Evolutionary conservation across 1,140 invertebrate genomes (phyloP), one percentile per base, ranked within the genome.

Genomic region (Microplitis mediator): DNA sequence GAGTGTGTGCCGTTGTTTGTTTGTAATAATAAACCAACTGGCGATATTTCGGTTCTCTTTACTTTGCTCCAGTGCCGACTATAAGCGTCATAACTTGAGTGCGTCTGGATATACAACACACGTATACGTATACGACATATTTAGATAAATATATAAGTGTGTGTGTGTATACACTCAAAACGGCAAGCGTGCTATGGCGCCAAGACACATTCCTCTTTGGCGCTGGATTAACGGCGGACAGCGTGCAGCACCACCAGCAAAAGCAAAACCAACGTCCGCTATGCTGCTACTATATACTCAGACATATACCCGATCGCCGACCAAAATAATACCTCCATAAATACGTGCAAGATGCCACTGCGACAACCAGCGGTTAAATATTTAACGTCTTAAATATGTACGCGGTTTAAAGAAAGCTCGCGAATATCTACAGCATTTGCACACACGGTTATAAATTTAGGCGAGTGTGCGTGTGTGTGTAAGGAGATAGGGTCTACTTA

Each of bases 171-270:
- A 45, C 39, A 45, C 39, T 45, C 39, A 3, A 45, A 45, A 45
- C 39, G 39, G 39, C 39, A 45, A 45, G 39, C 39, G 39, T 66
- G 67, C 54, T 52, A 72, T 72, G 71, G 71, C 71, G 71, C 71
- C 71, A 72, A 64, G 71, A 72, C 71, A 72, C 71, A 72, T 72
- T 72, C 71, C 71, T 72, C 64, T 72, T 72, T 72, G 71, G 64
- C 71, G 71, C 64, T 72, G 71, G 71, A 72, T 72, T 72, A 72
- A 72, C 71, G 39, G 64, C 64, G 34, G 58, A 16, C 35, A 14
- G 50, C 2, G 34, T 34, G 67, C n/a, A 56, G 23, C 52, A 45
- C 5, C 39, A 45, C 4, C 36, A 39, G 31, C 56, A 31, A 34
- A 50, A 31, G 61, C 3, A 34, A 50, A 31, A 61, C 3, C 56